phyloP scores from a whole-genome alignment of 1,140 invertebrate species.

The Atta colombica region DNA sequence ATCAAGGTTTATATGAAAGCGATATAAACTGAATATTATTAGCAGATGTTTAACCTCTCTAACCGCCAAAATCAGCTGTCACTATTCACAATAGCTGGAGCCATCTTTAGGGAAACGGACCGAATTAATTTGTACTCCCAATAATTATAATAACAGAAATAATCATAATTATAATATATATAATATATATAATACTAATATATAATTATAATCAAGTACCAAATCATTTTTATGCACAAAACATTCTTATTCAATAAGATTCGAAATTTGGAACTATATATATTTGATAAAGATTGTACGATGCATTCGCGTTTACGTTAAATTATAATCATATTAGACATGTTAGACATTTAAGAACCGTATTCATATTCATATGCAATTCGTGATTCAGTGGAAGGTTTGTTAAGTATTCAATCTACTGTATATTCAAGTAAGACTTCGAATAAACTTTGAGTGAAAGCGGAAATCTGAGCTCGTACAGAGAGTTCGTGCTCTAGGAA shows the following conservation, averaged over 20 bases:
- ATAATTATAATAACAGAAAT: too few relatives aligned
- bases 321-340: constrained; percentile 29
- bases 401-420: constrained; percentile 45
- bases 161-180: background rate
- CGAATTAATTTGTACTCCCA: too few relatives aligned
- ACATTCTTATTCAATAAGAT: background rate
- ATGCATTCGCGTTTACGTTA: background rate
- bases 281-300: background rate
- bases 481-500: constrained; percentile 24
- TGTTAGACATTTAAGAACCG: background rate
- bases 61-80: too few relatives aligned
- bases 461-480: constrained; percentile 19
- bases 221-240: too few relatives aligned
- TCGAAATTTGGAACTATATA: background rate
- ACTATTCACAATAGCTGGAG: too few relatives aligned
- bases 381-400: constrained; percentile 28
- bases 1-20: too few relatives aligned
- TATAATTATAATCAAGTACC: background rate
- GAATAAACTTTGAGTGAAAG: constrained; percentile 47
- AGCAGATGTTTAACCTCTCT: too few relatives aligned
- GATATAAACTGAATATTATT: too few relatives aligned
- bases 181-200: too few relatives aligned
- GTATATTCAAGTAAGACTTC: constrained; percentile 23
- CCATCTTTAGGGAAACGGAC: too few relatives aligned
- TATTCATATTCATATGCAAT: constrained; percentile 17